Evolutionary conservation across 2,888 invertebrate species (phyloP).

Genomic region (Elegia similella): DNA sequence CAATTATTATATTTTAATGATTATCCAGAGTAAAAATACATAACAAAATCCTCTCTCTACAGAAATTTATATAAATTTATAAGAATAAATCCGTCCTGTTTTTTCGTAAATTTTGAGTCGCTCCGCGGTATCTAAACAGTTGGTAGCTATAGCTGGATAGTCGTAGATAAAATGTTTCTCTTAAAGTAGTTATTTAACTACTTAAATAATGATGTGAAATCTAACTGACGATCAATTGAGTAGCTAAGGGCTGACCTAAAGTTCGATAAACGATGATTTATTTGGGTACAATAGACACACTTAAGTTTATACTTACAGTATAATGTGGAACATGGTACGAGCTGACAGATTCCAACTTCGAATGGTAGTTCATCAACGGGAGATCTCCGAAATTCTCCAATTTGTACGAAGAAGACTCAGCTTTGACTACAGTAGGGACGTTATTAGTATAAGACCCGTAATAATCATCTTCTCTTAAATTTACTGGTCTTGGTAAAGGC

Average conservation of each 20-base stretch:
- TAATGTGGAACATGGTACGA: constrained; percentile 75
- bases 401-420: constrained; percentile 49
- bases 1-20: constrained; percentile 15
- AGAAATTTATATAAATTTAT: too few species aligned
- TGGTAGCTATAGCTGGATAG: too few species aligned
- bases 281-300: neutral
- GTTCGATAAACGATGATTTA: too few species aligned
- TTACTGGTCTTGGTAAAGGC: constrained; percentile 52
- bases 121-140: too few species aligned
- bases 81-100: too few species aligned
- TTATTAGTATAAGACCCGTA: constrained; percentile 57
- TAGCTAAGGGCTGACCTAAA: too few species aligned
- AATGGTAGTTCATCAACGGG: constrained; percentile 65
- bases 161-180: too few species aligned
- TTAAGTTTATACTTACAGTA: constrained; percentile 57
- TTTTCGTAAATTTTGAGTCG: too few species aligned
- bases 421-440: constrained; percentile 48
- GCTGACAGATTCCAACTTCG: constrained; percentile 61
- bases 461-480: constrained; percentile 55
- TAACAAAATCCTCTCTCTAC: too few species aligned
- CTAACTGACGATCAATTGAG: too few species aligned
- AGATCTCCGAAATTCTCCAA: constrained; percentile 61
- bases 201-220: neutral
- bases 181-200: too few species aligned
- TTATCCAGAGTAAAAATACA: too few species aligned